Evolutionary conservation across 2,888 invertebrate genomes (phyloP).

Genomic region (Stenolophus ochropezus): DNA sequence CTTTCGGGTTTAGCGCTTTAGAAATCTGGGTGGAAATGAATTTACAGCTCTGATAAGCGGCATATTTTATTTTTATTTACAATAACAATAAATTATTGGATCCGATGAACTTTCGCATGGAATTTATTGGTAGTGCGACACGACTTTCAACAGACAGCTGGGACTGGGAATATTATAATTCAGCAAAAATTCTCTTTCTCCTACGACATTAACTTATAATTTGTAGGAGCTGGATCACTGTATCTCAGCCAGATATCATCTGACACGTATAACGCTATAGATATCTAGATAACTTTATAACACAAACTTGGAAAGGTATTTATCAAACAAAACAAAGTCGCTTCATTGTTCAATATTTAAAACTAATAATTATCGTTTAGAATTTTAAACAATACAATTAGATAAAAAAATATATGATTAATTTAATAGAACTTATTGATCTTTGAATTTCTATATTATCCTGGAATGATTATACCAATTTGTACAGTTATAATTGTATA

Average conservation of each 20-base stretch:
- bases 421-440: too few relatives aligned
- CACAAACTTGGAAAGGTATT: background rate
- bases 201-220: background rate
- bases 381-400: too few relatives aligned
- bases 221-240: background rate
- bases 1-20: constrained; percentile 14
- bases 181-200: constrained; percentile 20
- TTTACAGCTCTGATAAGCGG: constrained; percentile 8
- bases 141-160: constrained; percentile 20
- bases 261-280: constrained; percentile 5
- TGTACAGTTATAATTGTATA: too few relatives aligned
- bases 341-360: too few relatives aligned
- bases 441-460: too few relatives aligned
- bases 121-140: constrained; percentile 9
- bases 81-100: constrained; percentile 14
- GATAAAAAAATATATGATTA: too few relatives aligned
- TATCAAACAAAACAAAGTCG: too few relatives aligned
- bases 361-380: too few relatives aligned
- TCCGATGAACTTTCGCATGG: constrained; percentile 23
- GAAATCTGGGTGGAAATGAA: background rate
- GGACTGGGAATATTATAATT: background rate
- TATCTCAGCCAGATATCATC: background rate
- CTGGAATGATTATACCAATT: too few relatives aligned
- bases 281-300: background rate
- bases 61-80: constrained; percentile 1